These are phyloP conservation scores for Formica aserva DNA, from an alignment of 2,888 invertebrate species.

Conservation along the genomic window DNA sequence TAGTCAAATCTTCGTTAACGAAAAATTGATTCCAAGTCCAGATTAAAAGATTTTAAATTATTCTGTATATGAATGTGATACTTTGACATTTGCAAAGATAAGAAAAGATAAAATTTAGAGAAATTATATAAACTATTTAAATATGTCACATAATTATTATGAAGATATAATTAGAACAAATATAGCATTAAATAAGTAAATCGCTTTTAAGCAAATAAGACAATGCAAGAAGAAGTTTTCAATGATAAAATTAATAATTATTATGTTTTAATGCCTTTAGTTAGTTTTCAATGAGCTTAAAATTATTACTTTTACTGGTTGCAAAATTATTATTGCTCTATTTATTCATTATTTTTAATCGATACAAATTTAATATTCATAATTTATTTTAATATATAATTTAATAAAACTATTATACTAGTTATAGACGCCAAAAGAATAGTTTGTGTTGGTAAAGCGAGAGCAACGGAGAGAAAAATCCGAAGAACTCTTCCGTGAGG, in stretches of 20 bases:
- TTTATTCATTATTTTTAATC: conserved; percentile 1
- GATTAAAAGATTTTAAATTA: neutral
- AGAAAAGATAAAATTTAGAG: neutral
- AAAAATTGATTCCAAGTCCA: neutral
- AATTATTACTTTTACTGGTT: neutral
- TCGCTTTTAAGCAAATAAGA: neutral
- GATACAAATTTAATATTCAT: neutral
- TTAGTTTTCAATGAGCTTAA: conserved; percentile 17
- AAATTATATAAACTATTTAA: neutral
- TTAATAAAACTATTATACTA: neutral
- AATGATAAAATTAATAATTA: conserved; percentile 3
- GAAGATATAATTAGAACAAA: neutral
- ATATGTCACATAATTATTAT: neutral
- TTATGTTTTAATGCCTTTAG: neutral
- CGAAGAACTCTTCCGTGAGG: neutral
- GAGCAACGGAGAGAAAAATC: conserved; percentile 23
- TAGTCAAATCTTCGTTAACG: neutral
- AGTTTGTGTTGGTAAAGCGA: neutral
- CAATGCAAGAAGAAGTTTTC: neutral
- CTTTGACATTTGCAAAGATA: neutral
- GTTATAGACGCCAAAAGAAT: neutral
- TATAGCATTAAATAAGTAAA: neutral
- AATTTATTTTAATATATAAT: conserved; percentile 14
- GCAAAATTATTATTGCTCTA: conserved; percentile 11
- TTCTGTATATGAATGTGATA: neutral